These are phyloP conservation scores for Plagodis pulveraria DNA, from an alignment of 2,888 invertebrate species.

Conservation along the genomic window DNA sequence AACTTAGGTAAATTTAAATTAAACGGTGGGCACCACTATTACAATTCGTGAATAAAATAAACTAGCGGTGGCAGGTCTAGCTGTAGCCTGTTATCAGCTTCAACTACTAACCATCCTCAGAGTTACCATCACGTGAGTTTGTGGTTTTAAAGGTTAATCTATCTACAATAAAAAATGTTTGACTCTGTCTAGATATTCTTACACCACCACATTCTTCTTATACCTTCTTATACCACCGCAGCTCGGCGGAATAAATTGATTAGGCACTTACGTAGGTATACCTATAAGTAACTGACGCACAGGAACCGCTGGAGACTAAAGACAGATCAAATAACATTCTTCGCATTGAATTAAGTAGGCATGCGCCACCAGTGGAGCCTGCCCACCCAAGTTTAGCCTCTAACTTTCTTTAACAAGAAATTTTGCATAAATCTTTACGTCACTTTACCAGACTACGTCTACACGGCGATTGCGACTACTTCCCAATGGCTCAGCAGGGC, in stretches of 20 bases:
- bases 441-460: neutral
- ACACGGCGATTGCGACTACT: neutral
- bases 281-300: too few species aligned
- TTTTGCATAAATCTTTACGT: conserved; percentile 20
- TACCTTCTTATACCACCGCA: conserved; percentile 1
- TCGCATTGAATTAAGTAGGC: conserved; percentile 8
- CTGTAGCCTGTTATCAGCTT: too few species aligned
- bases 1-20: too few species aligned
- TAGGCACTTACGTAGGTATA: neutral
- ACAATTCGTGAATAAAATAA: too few species aligned
- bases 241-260: neutral
- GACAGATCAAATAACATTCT: conserved; percentile 6
- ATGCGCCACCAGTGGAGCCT: neutral
- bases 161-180: too few species aligned
- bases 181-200: too few species aligned
- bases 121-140: too few species aligned
- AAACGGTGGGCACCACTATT: too few species aligned
- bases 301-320: neutral
- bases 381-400: conserved; percentile 22
- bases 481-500: conserved; percentile 12
- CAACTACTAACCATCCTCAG: too few species aligned
- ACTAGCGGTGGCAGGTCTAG: too few species aligned
- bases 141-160: too few species aligned
- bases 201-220: too few species aligned
- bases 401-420: conserved; percentile 10